Evolutionary conservation across 2,797 vertebrate species (phyloP).

Genomic region (Prunella strophiata): DNA sequence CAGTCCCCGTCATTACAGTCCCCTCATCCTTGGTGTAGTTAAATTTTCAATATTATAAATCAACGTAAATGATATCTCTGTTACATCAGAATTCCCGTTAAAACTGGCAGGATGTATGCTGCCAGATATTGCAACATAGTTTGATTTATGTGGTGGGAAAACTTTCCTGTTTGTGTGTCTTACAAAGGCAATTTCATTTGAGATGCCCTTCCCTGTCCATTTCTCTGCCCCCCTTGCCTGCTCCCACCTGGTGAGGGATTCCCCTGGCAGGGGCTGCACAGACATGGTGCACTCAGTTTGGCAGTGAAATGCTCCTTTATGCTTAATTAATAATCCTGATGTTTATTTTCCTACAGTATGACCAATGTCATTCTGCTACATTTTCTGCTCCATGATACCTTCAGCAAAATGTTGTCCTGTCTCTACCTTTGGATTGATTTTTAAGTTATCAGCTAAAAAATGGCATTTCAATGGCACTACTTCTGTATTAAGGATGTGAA

Average conservation of each 20-base stretch:
- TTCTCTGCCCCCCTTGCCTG: background rate
- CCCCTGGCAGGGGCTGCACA: background rate
- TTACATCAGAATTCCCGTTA: background rate
- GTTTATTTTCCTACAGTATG: background rate
- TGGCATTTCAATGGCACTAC: background rate
- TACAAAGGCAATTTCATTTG: background rate
- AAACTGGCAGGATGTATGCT: background rate
- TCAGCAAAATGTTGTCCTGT: background rate
- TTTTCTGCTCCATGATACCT: background rate
- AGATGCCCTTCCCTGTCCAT: background rate
- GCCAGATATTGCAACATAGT: background rate
- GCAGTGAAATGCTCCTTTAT: background rate
- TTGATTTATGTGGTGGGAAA: background rate
- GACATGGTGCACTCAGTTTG: accelerated
- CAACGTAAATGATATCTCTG: background rate
- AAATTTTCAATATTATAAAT: background rate
- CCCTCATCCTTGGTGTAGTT: background rate
- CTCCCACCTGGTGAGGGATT: background rate
- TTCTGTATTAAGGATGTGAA: background rate
- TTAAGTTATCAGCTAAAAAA: background rate
- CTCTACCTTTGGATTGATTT: background rate
- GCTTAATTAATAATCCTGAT: background rate
- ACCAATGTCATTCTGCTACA: background rate
- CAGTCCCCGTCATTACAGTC: background rate
- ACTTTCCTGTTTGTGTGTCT: background rate